Evolutionary conservation across 1,140 invertebrate genomes (phyloP).

Genomic region (Dolichoris vasculosae): DNA sequence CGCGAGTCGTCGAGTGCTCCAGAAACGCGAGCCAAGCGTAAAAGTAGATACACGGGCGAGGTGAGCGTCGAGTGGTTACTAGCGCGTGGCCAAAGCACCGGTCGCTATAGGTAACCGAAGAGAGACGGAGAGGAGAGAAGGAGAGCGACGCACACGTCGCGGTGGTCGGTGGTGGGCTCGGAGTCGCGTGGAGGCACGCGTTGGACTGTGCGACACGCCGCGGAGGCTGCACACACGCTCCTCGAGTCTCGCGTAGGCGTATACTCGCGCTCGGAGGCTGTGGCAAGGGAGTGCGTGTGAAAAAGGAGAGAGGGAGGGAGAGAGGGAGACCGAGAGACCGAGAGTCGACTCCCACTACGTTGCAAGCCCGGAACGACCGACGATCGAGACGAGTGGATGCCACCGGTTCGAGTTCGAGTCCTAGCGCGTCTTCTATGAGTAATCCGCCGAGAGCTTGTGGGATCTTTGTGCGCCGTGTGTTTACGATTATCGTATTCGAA

Average conservation of each 20-base stretch:
- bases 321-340: slow-evolving; percentile 18
- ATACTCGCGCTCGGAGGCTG: slow-evolving; percentile 53
- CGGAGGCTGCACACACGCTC: slow-evolving; percentile 66
- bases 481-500: background rate
- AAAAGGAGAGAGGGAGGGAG: slow-evolving; percentile 40
- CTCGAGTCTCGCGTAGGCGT: slow-evolving; percentile 68
- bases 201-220: slow-evolving; percentile 54
- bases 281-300: slow-evolving; percentile 47
- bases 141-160: background rate
- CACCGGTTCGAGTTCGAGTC: background rate
- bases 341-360: slow-evolving; percentile 33
- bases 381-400: background rate
- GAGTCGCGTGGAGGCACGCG: slow-evolving; percentile 74
- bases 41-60: background rate
- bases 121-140: background rate
- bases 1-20: background rate
- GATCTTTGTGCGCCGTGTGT: background rate
- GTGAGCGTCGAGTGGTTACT: slow-evolving; percentile 36
- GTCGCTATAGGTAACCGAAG: background rate
- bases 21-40: background rate
- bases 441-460: background rate
- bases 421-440: background rate
- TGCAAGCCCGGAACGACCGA: background rate
- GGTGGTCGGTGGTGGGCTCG: slow-evolving; percentile 71
- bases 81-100: background rate